Conservation (phyloP, 2,113 vertebrate species). For the Eublepharis macularius region DNA sequence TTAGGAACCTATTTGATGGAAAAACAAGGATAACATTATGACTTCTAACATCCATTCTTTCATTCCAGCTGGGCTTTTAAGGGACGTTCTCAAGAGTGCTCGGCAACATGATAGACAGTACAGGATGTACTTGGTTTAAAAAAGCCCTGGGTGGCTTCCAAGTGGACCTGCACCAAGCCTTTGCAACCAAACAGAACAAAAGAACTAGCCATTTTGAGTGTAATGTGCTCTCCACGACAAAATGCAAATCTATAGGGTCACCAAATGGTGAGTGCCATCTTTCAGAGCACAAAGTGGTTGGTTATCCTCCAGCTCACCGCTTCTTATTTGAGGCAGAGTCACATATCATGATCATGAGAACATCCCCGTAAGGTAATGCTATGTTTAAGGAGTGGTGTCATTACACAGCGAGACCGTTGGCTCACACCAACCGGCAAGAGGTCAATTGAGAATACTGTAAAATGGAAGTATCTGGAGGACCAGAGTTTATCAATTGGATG, state of each 20-base stretch:
- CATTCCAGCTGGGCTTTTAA: conserved; percentile 62
- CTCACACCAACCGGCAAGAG: neutral
- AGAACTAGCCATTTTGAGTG: conserved; percentile 45
- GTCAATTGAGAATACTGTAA: no score
- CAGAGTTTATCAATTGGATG: no score
- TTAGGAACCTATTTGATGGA: conserved; percentile 61
- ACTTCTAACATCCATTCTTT: conserved; percentile 56
- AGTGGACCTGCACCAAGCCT: conserved; percentile 56
- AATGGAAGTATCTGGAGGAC: no score
- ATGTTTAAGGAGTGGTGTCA: neutral
- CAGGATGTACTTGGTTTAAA: conserved; percentile 68
- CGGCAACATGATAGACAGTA: conserved; percentile 56
- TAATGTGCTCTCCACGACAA: conserved; percentile 44
- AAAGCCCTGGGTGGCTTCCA: conserved; percentile 63
- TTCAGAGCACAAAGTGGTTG: conserved; percentile 43
- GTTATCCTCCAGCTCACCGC: conserved; percentile 25
- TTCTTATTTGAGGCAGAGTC: conserved; percentile 31
- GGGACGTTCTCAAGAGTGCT: conserved; percentile 59
- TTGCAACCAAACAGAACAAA: conserved; percentile 66
- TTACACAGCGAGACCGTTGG: neutral
- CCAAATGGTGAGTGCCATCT: conserved; percentile 54
- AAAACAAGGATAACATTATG: conserved; percentile 61
- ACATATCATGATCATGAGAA: neutral
- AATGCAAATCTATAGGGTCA: conserved; percentile 52
- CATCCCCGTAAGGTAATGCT: neutral